Evolutionary conservation across 2,888 invertebrate species (phyloP), one percentile per base, ranked within the genome.

Genomic region (Tiliacea aurago): DNA sequence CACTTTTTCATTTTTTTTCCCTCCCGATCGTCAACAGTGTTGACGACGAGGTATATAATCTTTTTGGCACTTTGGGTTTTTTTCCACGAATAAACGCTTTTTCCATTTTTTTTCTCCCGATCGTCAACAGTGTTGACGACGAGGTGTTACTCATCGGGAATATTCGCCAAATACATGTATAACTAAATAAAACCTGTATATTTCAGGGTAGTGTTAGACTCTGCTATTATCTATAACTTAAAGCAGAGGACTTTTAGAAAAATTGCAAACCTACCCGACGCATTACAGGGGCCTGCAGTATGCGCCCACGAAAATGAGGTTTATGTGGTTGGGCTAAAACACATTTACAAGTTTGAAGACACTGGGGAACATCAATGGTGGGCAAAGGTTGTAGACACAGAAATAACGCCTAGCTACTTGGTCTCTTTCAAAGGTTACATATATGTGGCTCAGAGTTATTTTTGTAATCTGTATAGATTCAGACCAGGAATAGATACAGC

Each of bases 381-480:
- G 96, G 66, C 51, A 0, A 83, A 79, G 5, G 86, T 91, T 4
- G 66, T 92, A 0, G 67, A 80, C 1, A 91, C 93, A 13, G 87
- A 93, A 0, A 90, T 94, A 49, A 86, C 92, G 65, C 87, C 90
- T 5, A 92, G 88, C 63, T 90, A 86, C 56, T 89, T 96, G 89
- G 80, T 89, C 1, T 94, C 96, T 5, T 94, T 86, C 59, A 93
- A 90, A 59, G 91, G 91, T 0, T 91, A 93, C 78, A 93, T 96
- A 55, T 95, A 95, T 75, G 93, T 93, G 65, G 90, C 93, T 0
- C 95, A 95, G 76, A 92, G 90, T 77, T 95, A 92, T 70, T 95
- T 93, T 67, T 90, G 87, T 37, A 87, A 90, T 56, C 64, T 96
- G 63, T 93, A 93, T 70, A 91, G 94, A 78, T 95, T 95, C 76